Conservation (phyloP, 2,888 invertebrate genomes). For the Chymomyza amoena region DNA sequence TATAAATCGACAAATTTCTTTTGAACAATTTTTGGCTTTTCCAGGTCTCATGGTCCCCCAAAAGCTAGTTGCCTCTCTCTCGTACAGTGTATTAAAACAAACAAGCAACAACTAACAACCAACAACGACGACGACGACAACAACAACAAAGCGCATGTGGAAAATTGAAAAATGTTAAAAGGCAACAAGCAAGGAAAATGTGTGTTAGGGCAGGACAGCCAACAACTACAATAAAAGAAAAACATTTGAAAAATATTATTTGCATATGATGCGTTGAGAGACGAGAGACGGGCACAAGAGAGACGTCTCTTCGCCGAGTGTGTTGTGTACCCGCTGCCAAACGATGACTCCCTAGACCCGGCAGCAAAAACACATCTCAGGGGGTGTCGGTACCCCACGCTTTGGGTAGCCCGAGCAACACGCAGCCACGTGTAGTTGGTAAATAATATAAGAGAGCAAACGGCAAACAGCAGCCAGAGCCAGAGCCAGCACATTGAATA, state of each 20-base stretch:
- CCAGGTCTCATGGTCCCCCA: no score
- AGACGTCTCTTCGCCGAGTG: background rate
- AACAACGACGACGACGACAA: conserved; percentile 48
- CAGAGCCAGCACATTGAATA: conserved; percentile 18
- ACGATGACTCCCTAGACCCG: conserved; percentile 18
- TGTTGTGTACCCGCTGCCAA: background rate
- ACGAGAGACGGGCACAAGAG: background rate
- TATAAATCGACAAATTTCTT: no score
- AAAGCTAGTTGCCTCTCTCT: no score
- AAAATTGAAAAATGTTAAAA: conserved; percentile 70
- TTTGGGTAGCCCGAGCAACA: background rate
- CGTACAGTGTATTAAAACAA: background rate
- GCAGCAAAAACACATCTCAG: background rate
- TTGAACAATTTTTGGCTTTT: no score
- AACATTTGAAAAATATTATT: conserved; percentile 72
- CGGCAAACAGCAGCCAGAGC: conserved; percentile 6
- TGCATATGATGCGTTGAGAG: conserved; percentile 54
- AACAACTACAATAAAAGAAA: conserved; percentile 51
- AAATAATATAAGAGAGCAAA: conserved; percentile 11
- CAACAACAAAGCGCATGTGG: conserved; percentile 71
- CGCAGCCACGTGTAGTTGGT: conserved; percentile 7
- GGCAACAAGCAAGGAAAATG: conserved; percentile 40
- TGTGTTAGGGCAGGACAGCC: conserved; percentile 13
- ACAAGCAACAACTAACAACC: conserved; percentile 20
- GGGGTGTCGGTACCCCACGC: background rate